Percentiles rank a stretch among this genome's conserved stretches.
Evolutionary conservation across 2,888 invertebrate species (phyloP).

Genomic region (Embidobia sp.): DNA sequence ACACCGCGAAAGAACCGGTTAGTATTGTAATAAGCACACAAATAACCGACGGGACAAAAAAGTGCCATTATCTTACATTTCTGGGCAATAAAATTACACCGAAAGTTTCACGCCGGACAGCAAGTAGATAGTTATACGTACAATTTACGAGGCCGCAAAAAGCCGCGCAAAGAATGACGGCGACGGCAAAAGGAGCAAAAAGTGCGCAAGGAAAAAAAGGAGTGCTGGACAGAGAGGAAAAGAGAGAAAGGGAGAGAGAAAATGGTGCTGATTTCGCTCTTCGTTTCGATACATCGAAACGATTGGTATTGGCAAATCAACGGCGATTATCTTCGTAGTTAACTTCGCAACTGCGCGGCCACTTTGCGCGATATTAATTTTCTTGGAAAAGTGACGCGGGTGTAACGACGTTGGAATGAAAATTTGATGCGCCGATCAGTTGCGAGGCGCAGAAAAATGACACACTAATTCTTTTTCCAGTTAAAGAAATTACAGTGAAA

Average conservation of each 20-base stretch:
- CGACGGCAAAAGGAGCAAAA: not conserved
- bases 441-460: too few species aligned
- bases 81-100: slow-evolving; percentile 51
- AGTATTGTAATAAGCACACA: slow-evolving; percentile 57
- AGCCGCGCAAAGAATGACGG: slow-evolving; percentile 20
- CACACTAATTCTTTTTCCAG: too few species aligned
- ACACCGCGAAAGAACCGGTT: slow-evolving; percentile 57
- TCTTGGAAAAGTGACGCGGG: too few species aligned
- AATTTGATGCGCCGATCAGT: too few species aligned
- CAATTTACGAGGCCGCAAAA: slow-evolving; percentile 52
- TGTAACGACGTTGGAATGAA: slow-evolving; percentile 18
- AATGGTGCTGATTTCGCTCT: not conserved
- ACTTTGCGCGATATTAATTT: slow-evolving; percentile 37
- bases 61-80: slow-evolving; percentile 51
- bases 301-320: slow-evolving; percentile 36
- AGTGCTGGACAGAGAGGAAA: not conserved
- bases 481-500: too few species aligned
- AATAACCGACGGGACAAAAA: slow-evolving; percentile 54
- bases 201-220: not conserved
- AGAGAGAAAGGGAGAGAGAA: too few species aligned
- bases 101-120: slow-evolving; percentile 53
- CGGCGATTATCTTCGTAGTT: slow-evolving; percentile 11
- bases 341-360: slow-evolving; percentile 10
- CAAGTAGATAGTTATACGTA: slow-evolving; percentile 53
- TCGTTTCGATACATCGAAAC: slow-evolving; percentile 5